These are phyloP conservation scores for Catagonus wagneri DNA, from an alignment of 2,113 vertebrate genomes.

Conservation along the genomic window DNA sequence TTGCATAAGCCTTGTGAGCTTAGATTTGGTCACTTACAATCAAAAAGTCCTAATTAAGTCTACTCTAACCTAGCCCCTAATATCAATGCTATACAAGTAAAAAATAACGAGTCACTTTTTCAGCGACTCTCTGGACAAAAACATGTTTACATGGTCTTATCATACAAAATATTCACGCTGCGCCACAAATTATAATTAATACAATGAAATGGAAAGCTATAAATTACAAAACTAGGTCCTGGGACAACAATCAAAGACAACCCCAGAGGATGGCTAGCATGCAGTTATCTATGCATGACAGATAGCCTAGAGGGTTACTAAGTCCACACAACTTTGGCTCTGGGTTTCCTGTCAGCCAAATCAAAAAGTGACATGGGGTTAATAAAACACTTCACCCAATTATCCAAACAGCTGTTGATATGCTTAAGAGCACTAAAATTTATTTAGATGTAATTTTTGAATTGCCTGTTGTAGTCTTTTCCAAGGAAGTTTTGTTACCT, in stretches of 20 bases:
- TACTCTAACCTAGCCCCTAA: background rate
- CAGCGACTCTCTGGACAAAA: background rate
- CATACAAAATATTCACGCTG: background rate
- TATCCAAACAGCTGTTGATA: conserved; percentile 38
- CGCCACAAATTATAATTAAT: conserved; percentile 46
- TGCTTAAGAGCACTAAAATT: conserved; percentile 31
- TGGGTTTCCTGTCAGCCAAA: background rate
- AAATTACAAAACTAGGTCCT: background rate
- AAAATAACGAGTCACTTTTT: background rate
- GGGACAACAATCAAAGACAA: background rate
- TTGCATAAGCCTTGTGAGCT: background rate
- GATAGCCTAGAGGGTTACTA: background rate
- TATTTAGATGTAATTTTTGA: background rate
- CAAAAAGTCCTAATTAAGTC: background rate
- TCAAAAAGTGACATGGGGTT: conserved; percentile 30
- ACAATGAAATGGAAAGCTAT: background rate
- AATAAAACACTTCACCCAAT: conserved; percentile 16
- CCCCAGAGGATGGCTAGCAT: background rate
- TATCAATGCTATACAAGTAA: background rate
- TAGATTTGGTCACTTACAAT: background rate
- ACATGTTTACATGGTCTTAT: conserved; percentile 34
- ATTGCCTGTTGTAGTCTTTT: background rate
- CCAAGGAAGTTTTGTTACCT: conserved; percentile 45
- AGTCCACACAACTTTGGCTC: background rate
- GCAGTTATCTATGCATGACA: background rate